Evolutionary conservation across 1,140 invertebrate genomes (phyloP).

Genomic region (Formica selysi): DNA sequence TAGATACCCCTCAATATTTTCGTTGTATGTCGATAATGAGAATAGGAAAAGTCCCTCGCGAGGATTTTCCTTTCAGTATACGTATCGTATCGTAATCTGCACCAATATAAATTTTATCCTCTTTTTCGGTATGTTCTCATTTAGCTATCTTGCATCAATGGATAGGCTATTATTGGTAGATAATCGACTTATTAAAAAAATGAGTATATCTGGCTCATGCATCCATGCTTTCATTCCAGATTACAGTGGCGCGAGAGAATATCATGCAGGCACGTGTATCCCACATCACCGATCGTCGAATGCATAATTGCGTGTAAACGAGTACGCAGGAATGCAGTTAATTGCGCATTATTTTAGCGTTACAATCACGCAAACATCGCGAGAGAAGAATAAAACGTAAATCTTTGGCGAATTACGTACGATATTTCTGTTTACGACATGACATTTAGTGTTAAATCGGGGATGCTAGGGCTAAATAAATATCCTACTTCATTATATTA

Average conservation of each 20-base stretch:
- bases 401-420: background rate
- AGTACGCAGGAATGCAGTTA: conserved; percentile 49
- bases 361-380: background rate
- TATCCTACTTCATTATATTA: background rate
- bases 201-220: background rate
- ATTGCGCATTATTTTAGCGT: conserved; percentile 45
- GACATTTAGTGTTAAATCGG: background rate
- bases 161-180: conserved; percentile 9
- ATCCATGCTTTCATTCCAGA: conserved; percentile 38
- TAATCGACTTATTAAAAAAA: conserved; percentile 47
- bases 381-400: conserved; percentile 12
- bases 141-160: conserved; percentile 16
- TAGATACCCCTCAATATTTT: background rate
- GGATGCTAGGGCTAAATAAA: background rate
- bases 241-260: conserved; percentile 3
- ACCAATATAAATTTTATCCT: conserved; percentile 1
- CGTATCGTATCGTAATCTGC: background rate
- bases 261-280: conserved; percentile 22
- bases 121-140: background rate
- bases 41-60: background rate
- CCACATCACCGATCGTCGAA: conserved; percentile 18
- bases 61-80: conserved; percentile 19
- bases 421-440: background rate
- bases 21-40: background rate
- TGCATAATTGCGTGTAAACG: conserved; percentile 52